phyloP scores from a whole-genome alignment of 2,113 vertebrate genomes.

The Bolborhynchus lineola region DNA sequence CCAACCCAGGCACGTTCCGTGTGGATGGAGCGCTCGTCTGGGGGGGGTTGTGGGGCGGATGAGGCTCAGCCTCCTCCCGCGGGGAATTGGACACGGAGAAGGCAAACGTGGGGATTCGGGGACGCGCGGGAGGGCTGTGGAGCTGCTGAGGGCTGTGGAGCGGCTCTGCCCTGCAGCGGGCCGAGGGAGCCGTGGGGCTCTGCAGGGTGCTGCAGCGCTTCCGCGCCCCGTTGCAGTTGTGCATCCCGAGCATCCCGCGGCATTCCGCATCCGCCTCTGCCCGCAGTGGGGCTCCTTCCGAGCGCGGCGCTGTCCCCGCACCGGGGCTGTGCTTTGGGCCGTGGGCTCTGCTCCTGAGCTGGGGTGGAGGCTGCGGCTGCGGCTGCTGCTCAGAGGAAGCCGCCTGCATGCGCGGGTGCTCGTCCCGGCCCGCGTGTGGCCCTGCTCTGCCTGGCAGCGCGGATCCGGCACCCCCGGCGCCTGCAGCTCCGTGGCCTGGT shows the following conservation, averaged over 20 bases:
- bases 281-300: not conserved
- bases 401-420: not conserved
- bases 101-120: not conserved
- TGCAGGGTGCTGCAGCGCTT: not conserved
- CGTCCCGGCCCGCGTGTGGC: no score
- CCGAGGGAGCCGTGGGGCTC: no score
- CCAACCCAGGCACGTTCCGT: accelerated
- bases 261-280: no score
- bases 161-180: no score
- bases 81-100: not conserved
- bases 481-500: not conserved
- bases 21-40: not conserved
- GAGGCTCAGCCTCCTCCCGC: not conserved
- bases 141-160: no score
- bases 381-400: not conserved
- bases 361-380: not conserved
- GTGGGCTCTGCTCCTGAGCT: not conserved
- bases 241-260: not conserved
- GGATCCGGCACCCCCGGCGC: not conserved
- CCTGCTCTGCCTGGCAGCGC: not conserved
- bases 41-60: accelerated
- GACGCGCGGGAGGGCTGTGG: no score
- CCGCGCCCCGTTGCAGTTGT: not conserved
- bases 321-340: not conserved
- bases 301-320: accelerated